Base-by-base conservation (phyloP, 2,888 invertebrate species). In the Teinopalpus imperialis region DNA sequence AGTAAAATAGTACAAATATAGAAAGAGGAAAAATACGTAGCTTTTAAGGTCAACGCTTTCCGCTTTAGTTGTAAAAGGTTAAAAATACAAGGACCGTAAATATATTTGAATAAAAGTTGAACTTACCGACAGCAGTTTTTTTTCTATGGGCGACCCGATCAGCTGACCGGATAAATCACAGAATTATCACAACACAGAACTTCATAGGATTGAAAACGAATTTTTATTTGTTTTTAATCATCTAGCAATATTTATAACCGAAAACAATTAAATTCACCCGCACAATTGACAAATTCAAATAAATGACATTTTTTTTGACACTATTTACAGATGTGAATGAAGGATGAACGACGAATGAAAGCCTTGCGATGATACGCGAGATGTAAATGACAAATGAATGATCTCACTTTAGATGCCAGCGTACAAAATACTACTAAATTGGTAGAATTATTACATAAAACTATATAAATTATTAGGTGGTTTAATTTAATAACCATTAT, bases 121-220 rank as follows among this genome's bases (percentile, higher is more conserved):
- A 45, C 39, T 45, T 32, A 45, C 45, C 39, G 39, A 32, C 30
- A 32, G 6, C 10, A 27, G 31, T 16, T 16, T 24, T 45, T 45
- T 32, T 12, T 18, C 16, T 12, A 24, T 18, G 7, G 3, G 2
- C 10, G 24, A 14, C 4, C 16, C 30, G 24, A 45, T 26, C 45
- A 45, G 39, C 39, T 45, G 39, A 32, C 10, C 18, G 14, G 4
- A 13, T 13, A 16, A 24, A 32, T 44, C 37, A 32, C 44, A 29
- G n/a, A 26, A 45, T 23, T 27, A 14, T 35, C 37, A 45, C 45
- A 45, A 39, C 43, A 45, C 45, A 32, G 13, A 32, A 39, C 27
- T 39, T 39, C 4, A 26, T 21, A 10, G 4, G 13, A 29, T 14
- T 23, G n/a, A 14, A 39, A 12, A 13, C 8, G 6, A 27, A 14